Base-by-base conservation (phyloP, 2,888 invertebrate genomes). In the Lamellibrachia columna region DNA sequence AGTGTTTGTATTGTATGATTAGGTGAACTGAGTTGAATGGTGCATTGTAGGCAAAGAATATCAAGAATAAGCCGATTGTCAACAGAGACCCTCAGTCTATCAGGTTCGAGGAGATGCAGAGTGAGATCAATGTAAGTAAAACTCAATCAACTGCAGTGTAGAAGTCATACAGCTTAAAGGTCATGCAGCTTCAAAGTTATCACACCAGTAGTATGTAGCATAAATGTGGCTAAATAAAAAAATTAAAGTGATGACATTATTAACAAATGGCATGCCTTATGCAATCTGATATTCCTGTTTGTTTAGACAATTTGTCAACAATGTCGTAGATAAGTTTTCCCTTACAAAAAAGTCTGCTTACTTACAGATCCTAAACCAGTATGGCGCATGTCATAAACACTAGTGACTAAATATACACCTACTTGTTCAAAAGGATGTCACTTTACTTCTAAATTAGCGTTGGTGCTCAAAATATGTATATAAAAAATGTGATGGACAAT, bases 41-140 rank as follows among this genome's bases (percentile, higher is more conserved):
- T 91, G 28, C n/a, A 40, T 94, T 95, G 40, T 93, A 96, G 96
- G 96, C 96, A 11, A 94, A 95, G 93, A 96, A 96, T 92, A 96
- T 96, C 91, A 95, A 94, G 93, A 96, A 96, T 94, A 96, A 96
- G 93, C 96, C 96, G 0, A 95, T 96, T 22, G 95, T 96, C 1
- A 96, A 96, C 94, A 94, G 96, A 93, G 96, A 96, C 94, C 95
- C 96, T 58, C 96, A 96, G 94, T 96, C 96, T 3, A 95, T 96
- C 9, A 94, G 95, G 91, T 96, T 96, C 95, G 96, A 96, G 93
- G 96, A 96, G 93, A 96, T 96, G 96, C 96, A 96, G 94, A 95
- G 94, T 94, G 96, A 96, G 95, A 96, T 96, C 53, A 95, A 95
- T 95, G 96, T 96, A 93, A 90, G 93, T 93, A 52, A 28, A 55